These are phyloP conservation scores for Nymphalis io DNA, from an alignment of 1,140 invertebrate species.

Conservation along the genomic window DNA sequence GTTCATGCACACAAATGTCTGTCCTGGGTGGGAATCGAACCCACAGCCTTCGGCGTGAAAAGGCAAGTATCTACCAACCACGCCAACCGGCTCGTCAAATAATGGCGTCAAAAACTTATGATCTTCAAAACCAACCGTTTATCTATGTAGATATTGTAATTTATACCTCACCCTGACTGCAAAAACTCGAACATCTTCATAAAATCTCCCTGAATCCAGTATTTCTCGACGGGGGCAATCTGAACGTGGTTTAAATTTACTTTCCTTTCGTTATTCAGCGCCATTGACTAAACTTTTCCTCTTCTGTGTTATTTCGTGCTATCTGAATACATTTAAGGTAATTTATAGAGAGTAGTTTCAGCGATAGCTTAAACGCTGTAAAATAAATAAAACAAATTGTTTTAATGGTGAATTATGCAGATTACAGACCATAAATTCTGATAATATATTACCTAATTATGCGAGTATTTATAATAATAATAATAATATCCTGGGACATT, in stretches of 20 bases:
- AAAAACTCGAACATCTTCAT: conserved; percentile 12
- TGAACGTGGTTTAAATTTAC: conserved; percentile 27
- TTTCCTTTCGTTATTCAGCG: conserved; percentile 19
- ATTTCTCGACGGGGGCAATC: conserved; percentile 10
- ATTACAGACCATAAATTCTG: too few relatives aligned
- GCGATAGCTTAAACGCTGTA: conserved; percentile 8
- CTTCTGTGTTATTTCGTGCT: conserved; percentile 18
- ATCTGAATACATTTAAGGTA: conserved; percentile 7
- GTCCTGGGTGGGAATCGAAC: too few relatives aligned
- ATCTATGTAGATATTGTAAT: background rate
- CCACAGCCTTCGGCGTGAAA: too few relatives aligned
- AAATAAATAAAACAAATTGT: too few relatives aligned
- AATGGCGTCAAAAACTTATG: background rate
- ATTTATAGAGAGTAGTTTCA: conserved; percentile 15
- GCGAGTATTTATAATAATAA: too few relatives aligned
- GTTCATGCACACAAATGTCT: too few relatives aligned
- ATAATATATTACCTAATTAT: background rate
- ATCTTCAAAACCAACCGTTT: background rate
- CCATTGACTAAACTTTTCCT: conserved; percentile 10
- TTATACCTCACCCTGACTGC: background rate
- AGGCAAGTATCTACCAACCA: too few relatives aligned
- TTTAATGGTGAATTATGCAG: too few relatives aligned
- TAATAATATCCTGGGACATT: too few relatives aligned
- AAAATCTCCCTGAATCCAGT: conserved; percentile 5
- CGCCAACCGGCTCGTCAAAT: background rate